phyloP scores from a whole-genome alignment of 2,113 vertebrate genomes.

The Xenotilapia flavipinnis region DNA sequence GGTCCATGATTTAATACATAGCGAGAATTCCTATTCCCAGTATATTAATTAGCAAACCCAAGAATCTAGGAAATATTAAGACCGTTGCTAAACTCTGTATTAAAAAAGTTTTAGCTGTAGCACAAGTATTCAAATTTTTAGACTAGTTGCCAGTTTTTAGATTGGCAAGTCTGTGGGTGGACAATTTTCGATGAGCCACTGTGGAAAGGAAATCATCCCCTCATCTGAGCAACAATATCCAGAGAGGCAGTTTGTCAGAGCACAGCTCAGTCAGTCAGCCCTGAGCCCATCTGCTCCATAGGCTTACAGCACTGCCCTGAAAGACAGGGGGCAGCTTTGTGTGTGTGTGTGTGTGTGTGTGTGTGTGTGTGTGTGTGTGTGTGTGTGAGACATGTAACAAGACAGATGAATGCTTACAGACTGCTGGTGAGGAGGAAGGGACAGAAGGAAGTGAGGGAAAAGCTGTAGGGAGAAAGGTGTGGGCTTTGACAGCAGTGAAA shows the following conservation, averaged over 20 bases:
- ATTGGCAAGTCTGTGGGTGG: constrained; percentile 4
- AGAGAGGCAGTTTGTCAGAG: constrained; percentile 46
- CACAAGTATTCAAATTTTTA: constrained; percentile 1
- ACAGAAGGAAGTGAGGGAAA: constrained; percentile 16
- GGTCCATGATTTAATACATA: not conserved
- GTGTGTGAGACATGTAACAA: not conserved
- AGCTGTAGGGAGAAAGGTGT: constrained; percentile 29
- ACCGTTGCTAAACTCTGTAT: not conserved
- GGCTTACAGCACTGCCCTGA: constrained; percentile 34
- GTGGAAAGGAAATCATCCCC: constrained; percentile 28
- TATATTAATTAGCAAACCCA: not conserved
- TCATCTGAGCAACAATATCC: constrained; percentile 37
- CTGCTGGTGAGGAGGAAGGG: not conserved
- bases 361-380: not conserved
- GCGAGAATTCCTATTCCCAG: not conserved
- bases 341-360: not conserved
- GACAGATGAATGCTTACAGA: not conserved
- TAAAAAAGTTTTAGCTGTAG: not conserved
- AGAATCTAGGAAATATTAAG: not conserved
- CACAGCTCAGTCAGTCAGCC: constrained; percentile 44
- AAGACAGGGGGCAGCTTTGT: constrained; percentile 18
- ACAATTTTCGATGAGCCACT: constrained; percentile 39
- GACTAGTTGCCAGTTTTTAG: constrained; percentile 22
- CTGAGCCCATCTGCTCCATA: constrained; percentile 59
- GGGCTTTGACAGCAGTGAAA: constrained; percentile 36